phyloP scores from a whole-genome alignment of 2,888 invertebrate species.

The Pilophorus perplexus region DNA sequence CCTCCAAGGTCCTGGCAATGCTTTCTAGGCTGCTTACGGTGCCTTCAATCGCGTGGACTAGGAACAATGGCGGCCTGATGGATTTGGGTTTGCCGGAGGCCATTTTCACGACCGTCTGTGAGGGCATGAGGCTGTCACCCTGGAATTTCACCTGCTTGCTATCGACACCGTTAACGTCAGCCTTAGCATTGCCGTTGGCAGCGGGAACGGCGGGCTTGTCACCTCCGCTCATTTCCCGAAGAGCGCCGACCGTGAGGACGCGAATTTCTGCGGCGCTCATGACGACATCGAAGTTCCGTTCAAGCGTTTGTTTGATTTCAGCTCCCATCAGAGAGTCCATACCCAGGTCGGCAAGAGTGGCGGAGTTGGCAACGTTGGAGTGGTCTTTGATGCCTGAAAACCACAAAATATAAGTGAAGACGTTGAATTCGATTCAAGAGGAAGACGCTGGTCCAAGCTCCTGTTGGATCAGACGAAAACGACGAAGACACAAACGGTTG shows the following conservation, averaged over 20 bases:
- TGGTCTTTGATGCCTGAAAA: conserved; percentile 77
- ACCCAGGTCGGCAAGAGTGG: conserved; percentile 88
- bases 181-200: not conserved
- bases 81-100: conserved; percentile 39
- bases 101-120: conserved; percentile 45
- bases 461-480: too few species aligned
- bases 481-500: too few species aligned
- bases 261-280: conserved; percentile 90
- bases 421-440: too few species aligned
- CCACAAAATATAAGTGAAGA: not conserved
- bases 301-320: conserved; percentile 94
- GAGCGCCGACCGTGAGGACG: conserved; percentile 71
- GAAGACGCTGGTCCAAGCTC: too few species aligned
- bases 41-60: conserved; percentile 87
- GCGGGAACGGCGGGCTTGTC: not conserved
- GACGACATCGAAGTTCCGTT: conserved; percentile 86
- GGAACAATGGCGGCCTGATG: conserved; percentile 54
- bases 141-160: conserved; percentile 33
- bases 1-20: conserved; percentile 68
- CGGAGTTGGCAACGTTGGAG: conserved; percentile 69
- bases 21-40: conserved; percentile 67
- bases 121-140: conserved; percentile 41
- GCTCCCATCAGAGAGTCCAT: conserved; percentile 99
- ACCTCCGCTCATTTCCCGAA: conserved; percentile 54
- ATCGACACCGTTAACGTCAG: conserved; percentile 26